Base-by-base conservation (phyloP, 2,797 vertebrate genomes). In the Gobionotothen gibberifrons region DNA sequence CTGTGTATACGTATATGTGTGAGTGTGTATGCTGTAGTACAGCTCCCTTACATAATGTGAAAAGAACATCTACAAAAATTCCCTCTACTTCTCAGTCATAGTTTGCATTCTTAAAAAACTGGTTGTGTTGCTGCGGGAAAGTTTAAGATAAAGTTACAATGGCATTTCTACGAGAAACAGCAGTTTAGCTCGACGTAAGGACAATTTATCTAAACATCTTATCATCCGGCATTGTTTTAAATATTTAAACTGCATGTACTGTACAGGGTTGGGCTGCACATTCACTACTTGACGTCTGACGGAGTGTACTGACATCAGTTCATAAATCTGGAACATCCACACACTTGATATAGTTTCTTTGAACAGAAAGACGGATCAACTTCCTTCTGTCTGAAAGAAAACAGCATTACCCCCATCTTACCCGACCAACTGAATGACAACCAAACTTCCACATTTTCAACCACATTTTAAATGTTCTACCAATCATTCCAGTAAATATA, bases 71-170 rank as follows among this genome's bases (percentile, higher is more conserved):
- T n/a, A 36, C 11, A 58, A 49, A 47, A 32, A 44, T 11, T 36
- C 55, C 52, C 21, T 21, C 7, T 11, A n/a, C 1, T 4, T 26
- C 8, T 9, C 36, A 7, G 3, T 9, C 40, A n/a, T 32, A 59
- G 70, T 66, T 78, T 42, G 3, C 62, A 74, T 61, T 36, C 59
- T 57, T 60, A 29, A 14, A 58, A 42, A 58, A 61, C 26, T 26
- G 5, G 29, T 66, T 73, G 17, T 17, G 42, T 29, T 63, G 26
- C 19, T 13, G 7, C 22, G n/a, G 3, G 32, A 44, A 2, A 12
- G 19, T 57, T 53, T 1, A n/a, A n/a, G 74, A 55, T 66, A 21
- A 58, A 4, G 15, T 21, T 14, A 32, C 0, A 1, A n/a, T 1
- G 5, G 1, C 10, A 46, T 40, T 39, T 13, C 26, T 3, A 21